Percentiles rank a stretch among this genome's conserved stretches.
These are phyloP conservation scores for Chaenodraco wilsoni DNA, from an alignment of 2,797 vertebrate species.

Conservation along the genomic window DNA sequence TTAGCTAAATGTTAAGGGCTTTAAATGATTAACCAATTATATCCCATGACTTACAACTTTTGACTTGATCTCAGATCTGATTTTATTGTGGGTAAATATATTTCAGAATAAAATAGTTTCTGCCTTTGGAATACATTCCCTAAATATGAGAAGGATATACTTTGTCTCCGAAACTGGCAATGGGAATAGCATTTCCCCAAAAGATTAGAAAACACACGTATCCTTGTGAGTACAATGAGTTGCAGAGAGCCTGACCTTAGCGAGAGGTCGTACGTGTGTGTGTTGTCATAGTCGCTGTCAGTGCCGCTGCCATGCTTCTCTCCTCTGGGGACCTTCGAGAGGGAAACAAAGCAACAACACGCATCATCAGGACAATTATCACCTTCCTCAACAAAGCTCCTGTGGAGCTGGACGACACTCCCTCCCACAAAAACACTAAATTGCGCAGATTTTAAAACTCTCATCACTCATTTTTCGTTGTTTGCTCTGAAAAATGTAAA, in stretches of 20 bases:
- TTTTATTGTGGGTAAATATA: background rate
- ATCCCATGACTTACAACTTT: background rate
- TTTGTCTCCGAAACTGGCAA: background rate
- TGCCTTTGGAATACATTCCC: background rate
- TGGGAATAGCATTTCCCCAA: background rate
- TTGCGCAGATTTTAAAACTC: background rate
- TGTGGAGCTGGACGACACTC: background rate
- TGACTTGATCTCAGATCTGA: background rate
- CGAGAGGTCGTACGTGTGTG: conserved; percentile 89
- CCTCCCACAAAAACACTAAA: background rate
- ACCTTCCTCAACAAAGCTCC: background rate
- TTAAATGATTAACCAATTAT: background rate
- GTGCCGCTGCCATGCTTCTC: conserved; percentile 94
- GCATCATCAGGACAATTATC: conserved; percentile 4
- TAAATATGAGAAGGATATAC: background rate
- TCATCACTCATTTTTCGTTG: too few species aligned
- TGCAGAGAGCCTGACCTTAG: conserved; percentile 83
- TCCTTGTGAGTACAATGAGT: background rate
- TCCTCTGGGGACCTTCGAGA: conserved; percentile 84
- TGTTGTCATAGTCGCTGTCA: conserved; percentile 98
- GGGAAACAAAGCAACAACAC: conserved; percentile 11
- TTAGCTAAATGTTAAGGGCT: background rate
- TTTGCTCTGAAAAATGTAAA: background rate
- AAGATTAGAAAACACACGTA: background rate
- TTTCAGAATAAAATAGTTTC: background rate